Base-by-base conservation (phyloP, 2,797 vertebrate species). In the Pterois miles region DNA sequence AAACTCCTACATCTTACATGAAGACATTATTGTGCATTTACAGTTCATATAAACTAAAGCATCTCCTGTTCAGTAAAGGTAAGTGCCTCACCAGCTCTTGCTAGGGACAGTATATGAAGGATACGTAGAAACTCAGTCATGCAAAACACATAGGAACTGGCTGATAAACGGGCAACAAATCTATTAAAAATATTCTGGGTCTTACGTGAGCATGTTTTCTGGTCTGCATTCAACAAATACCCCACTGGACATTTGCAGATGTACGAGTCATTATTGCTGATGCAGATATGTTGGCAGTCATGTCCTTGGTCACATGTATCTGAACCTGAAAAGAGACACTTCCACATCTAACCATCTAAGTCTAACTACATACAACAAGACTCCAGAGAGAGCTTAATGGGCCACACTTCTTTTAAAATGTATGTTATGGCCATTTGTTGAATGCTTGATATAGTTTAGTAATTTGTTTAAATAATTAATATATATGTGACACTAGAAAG, bases 201-300 rank as follows among this genome's bases (percentile, higher is more conserved):
- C 94, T 94, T 81, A 94, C 93, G 88, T 82, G 94, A 93, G 78
- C 96, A 96, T 0, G 91, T 95, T 76, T 87, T 95, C 81, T 80
- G 80, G 75, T 96, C 96, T 23, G 87, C 65, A 56, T 95, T 96
- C 81, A 96, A 84, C 71, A 68, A 74, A 63, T 93, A 96, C 58
- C 95, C 95, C 22, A 68, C 82, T 1, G 78, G 84, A 92, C 96
- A 96, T 74, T 82, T 89, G 4, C 96, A 96, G 59, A 86, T 76
- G 9, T 91, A 92, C 29, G 80, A 91, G 8, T 89, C 92, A 6
- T 53, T 78, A 5, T 36, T 87, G 1, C 73, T 91, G 80, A 94
- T 67, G 4, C 95, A 96, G 54, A 95, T 57, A 25, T 96, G 96
- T 58, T 96, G 89, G 11, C 96, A 96, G 36, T 93, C 85, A 0